These are phyloP conservation scores for Chauna torquata DNA, from an alignment of 2,113 vertebrate genomes.

Conservation along the genomic window DNA sequence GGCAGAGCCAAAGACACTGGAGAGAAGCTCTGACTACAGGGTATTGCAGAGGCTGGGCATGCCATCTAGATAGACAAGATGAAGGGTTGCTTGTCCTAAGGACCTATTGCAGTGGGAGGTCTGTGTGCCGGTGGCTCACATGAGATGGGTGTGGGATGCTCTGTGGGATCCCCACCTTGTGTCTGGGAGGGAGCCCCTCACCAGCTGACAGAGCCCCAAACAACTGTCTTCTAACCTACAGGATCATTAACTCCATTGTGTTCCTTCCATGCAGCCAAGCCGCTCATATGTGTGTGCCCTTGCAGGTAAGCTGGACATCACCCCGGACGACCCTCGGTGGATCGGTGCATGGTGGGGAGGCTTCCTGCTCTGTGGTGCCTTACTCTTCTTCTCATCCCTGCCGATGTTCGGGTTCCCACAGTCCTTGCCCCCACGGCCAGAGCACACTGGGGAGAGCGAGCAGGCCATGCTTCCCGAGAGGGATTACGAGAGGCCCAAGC, in stretches of 20 bases:
- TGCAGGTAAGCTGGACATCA: conserved; percentile 88
- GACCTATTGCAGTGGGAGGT: background rate
- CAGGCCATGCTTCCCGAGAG: conserved; percentile 91
- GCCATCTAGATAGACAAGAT: background rate
- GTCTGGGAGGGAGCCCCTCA: background rate
- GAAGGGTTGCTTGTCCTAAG: background rate
- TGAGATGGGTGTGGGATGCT: fast-evolving
- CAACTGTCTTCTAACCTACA: background rate
- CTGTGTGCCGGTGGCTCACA: background rate
- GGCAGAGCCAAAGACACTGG: background rate
- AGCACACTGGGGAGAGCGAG: conserved; percentile 83
- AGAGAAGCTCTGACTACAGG: background rate
- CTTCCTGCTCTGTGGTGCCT: conserved; percentile 96
- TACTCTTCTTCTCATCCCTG: conserved; percentile 96
- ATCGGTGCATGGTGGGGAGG: conserved; percentile 99
- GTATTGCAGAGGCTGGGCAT: background rate
- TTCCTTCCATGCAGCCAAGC: fast-evolving
- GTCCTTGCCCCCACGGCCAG: conserved; percentile 81
- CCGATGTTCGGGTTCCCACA: conserved; percentile 98
- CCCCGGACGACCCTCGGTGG: conserved; percentile 95
- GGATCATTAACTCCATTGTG: fast-evolving
- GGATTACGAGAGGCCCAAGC: conserved; percentile 85
- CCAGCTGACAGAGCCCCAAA: background rate
- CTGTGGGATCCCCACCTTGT: background rate
- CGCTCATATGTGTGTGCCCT: background rate